A percentile compares a stretch with the other conserved stretches of the same genome.
Evolutionary conservation across 1,140 invertebrate species (phyloP).

Genomic region (Teleopsis dalmanni): DNA sequence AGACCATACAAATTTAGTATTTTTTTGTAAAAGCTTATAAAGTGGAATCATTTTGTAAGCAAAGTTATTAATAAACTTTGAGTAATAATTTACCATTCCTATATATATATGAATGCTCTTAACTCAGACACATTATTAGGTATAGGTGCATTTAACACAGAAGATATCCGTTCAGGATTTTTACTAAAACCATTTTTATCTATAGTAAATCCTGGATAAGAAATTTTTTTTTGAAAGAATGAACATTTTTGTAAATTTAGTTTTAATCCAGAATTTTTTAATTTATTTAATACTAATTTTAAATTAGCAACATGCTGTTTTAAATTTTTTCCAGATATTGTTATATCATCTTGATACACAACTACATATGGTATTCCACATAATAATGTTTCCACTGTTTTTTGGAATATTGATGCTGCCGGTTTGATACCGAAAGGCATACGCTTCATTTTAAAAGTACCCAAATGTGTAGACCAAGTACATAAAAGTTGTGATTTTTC

Average conservation of each 20-base stretch:
- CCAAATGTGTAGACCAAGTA: constrained; percentile 19
- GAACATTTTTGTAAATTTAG: constrained; percentile 28
- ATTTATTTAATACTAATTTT: constrained; percentile 6
- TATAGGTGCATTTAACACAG: constrained; percentile 17
- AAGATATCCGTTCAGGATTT: constrained; percentile 17
- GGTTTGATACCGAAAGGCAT: constrained; percentile 21
- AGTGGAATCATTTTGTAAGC: constrained; percentile 22
- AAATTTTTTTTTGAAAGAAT: constrained; percentile 24
- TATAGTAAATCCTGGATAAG: constrained; percentile 27
- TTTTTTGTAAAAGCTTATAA: constrained; percentile 23
- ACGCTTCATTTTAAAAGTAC: constrained; percentile 26
- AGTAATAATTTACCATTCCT: constrained; percentile 36
- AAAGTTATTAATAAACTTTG: constrained; percentile 31
- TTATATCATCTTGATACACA: constrained; percentile 39
- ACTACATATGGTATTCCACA: constrained; percentile 17
- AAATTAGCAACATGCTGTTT: constrained; percentile 19
- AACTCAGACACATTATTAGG: constrained; percentile 27
- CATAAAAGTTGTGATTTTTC: constrained; percentile 24
- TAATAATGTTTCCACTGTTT: constrained; percentile 37
- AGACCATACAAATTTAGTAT: constrained; percentile 20
- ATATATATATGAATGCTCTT: constrained; percentile 30
- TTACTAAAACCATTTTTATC: constrained; percentile 23
- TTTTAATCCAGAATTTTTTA: constrained; percentile 16
- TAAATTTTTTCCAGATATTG: constrained; percentile 21
- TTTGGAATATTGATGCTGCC: constrained; percentile 43